Base-by-base conservation (phyloP, 2,113 vertebrate genomes). In the Ploceus nigricollis region DNA sequence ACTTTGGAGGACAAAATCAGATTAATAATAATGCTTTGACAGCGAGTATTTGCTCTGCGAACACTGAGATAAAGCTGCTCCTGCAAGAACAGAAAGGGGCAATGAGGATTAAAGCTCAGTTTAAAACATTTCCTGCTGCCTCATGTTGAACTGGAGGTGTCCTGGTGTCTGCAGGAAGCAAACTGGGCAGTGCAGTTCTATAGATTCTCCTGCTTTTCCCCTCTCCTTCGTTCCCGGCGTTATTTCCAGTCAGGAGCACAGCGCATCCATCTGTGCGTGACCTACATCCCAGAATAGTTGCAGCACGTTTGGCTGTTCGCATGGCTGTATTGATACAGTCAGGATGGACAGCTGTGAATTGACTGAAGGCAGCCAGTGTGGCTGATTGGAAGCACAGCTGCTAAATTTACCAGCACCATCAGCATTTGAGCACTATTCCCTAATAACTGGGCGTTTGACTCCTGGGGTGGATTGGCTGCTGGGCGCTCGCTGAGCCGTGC, bases 271-370 rank as follows among this genome's bases (percentile, higher is more conserved):
- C 35, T 69, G 79, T 23, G 58, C 13, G 4, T 68, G 94, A 66
- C 92, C 94, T 82, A 96, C 63, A 96, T 95, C 60, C 90, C 61
- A 19, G 68, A 92, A 86, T 31, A 81, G 75, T 57, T 44, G 17
- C 16, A 77, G 19, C 35, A 11, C 82, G 1, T 75, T 76, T 42
- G 79, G 63, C 8, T 69, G 58, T 80, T 73, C 88, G 75, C 78
- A 23, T 73, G 89, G 66, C 39, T 58, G 15, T 95, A 84, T 93
- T 33, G 88, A 91, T 73, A 42, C 44, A 89, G 89, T 33, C 33
- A 47, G 68, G 47, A 51, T 25, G 84, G 86, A 39, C 91, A 96
- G 92, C 85, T 87, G 80, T 44, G 58, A 19, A 95, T 95, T 86
- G 94, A 90, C 76, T 75, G 72, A 72, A 48, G 39, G 20, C 56